Evolutionary conservation across 35 echinoderm and acorn worm genomes (phyloP).

Genomic region (Ptychodera flava): DNA sequence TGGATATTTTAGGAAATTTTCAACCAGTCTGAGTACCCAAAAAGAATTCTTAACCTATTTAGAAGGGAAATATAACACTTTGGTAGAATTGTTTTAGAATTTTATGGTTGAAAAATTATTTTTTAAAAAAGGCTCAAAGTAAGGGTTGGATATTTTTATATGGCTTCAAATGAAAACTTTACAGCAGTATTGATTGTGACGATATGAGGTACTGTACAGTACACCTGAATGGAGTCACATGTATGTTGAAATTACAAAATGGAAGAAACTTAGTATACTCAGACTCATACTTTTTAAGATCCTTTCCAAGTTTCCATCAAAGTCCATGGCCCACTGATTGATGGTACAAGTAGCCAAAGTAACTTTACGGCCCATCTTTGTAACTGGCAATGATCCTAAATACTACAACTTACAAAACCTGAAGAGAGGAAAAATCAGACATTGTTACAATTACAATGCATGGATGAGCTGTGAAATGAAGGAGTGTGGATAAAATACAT

Average conservation of each 20-base stretch:
- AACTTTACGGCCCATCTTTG: constrained; percentile 81
- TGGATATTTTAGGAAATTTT: no score
- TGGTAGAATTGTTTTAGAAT: neutral
- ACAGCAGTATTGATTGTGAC: neutral
- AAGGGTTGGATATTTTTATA: neutral
- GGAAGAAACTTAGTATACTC: neutral
- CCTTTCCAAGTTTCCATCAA: constrained; percentile 73
- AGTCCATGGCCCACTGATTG: constrained; percentile 99
- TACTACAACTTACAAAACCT: no score
- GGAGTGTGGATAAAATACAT: no score
- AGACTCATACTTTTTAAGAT: constrained; percentile 74
- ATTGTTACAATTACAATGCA: no score
- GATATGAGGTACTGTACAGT: no score
- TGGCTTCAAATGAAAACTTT: neutral
- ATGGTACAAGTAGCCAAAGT: constrained; percentile 78
- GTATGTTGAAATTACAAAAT: neutral
- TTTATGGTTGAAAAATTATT: no score
- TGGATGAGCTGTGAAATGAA: no score
- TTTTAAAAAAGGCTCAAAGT: neutral
- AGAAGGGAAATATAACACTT: neutral
- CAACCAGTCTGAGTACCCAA: constrained; percentile 82
- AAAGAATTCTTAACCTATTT: constrained; percentile 19
- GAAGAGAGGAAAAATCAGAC: no score
- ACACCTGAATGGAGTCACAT: neutral
- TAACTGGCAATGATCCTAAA: constrained; percentile 6